Evolutionary conservation across 2,113 vertebrate genomes (phyloP).

Genomic region (Entomyzon cyanotis): DNA sequence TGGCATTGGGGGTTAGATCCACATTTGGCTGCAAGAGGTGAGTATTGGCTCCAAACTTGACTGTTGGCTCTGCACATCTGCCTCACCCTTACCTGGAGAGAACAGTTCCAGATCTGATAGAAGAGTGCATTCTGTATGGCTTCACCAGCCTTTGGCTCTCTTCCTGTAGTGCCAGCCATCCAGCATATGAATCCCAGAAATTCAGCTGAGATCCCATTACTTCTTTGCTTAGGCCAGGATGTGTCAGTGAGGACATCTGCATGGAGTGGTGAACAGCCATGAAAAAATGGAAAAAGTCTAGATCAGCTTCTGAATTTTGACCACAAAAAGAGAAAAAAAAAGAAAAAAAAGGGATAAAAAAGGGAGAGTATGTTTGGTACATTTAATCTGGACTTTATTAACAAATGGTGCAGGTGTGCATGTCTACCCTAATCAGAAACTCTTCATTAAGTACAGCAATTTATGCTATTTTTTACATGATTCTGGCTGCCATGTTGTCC

Average conservation of each 20-base stretch:
- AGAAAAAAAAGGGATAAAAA: too few relatives aligned
- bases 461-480: not conserved
- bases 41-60: not conserved
- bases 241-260: not conserved
- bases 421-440: not conserved
- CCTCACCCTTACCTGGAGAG: not conserved
- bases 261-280: not conserved
- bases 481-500: not conserved
- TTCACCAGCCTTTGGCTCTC: not conserved
- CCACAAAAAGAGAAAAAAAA: accelerated
- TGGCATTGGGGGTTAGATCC: not conserved
- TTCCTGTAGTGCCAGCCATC: not conserved
- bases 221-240: not conserved
- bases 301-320: not conserved
- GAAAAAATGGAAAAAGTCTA: not conserved
- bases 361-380: not conserved
- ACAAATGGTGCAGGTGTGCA: not conserved
- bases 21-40: not conserved
- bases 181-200: not conserved
- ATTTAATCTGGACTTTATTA: not conserved
- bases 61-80: not conserved
- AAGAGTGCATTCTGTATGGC: not conserved
- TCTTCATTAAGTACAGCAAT: not conserved
- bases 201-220: not conserved
- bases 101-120: not conserved